A percentile compares a stretch with the other conserved stretches of the same genome.
Evolutionary conservation across 1,140 invertebrate species (phyloP).

Genomic region (Lethocerus indicus): DNA sequence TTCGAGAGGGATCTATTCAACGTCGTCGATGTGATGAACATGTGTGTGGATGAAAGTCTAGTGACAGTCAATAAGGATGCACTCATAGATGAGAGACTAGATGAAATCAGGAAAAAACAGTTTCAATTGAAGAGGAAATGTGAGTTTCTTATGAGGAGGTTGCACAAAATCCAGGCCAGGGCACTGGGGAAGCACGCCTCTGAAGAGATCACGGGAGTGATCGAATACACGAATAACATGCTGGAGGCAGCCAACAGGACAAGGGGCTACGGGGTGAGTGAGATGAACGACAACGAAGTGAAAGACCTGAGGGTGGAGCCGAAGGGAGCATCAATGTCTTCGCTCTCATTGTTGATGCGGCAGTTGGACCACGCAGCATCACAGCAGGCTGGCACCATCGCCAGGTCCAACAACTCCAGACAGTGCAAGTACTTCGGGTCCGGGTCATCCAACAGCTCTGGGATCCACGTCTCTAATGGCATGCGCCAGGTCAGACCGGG

Average conservation of each 20-base stretch:
- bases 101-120: slow-evolving; percentile 31
- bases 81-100: slow-evolving; percentile 25
- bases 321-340: slow-evolving; percentile 14
- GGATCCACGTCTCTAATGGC: slow-evolving; percentile 19
- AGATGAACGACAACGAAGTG: too few relatives aligned
- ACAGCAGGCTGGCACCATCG: slow-evolving; percentile 21
- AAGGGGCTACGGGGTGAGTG: background rate
- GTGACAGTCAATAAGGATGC: slow-evolving; percentile 20
- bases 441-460: slow-evolving; percentile 32
- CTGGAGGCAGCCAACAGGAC: slow-evolving; percentile 6
- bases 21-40: slow-evolving; percentile 32
- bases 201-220: slow-evolving; percentile 51
- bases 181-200: slow-evolving; percentile 53
- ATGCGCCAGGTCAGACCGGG: slow-evolving; percentile 21
- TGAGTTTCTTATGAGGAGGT: slow-evolving; percentile 48
- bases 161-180: slow-evolving; percentile 55
- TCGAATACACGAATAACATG: slow-evolving; percentile 42
- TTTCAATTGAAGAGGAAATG: slow-evolving; percentile 42
- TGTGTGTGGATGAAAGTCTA: slow-evolving; percentile 31
- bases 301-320: slow-evolving; percentile 3
- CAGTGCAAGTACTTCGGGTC: slow-evolving; percentile 37
- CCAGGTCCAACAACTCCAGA: slow-evolving; percentile 8
- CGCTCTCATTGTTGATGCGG: slow-evolving; percentile 33
- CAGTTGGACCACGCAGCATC: slow-evolving; percentile 29
- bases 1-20: slow-evolving; percentile 37